Percentiles rank a stretch among this genome's conserved stretches.
Evolutionary conservation across 2,113 vertebrate species (phyloP).

Genomic region (Anolis sagrei): DNA sequence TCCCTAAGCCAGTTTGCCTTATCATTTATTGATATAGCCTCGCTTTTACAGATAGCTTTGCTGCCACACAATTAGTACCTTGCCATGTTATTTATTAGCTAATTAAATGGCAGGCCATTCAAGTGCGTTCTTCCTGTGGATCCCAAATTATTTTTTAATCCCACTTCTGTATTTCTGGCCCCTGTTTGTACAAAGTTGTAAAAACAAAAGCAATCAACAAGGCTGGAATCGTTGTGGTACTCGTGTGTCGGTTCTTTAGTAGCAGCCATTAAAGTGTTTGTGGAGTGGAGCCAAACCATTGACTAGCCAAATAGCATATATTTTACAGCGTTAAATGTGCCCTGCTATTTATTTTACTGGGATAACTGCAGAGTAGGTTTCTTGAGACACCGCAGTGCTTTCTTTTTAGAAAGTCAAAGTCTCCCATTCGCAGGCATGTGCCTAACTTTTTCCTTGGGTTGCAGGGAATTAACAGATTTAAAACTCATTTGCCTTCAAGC

Average conservation of each 20-base stretch:
- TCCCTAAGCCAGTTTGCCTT: slow-evolving; percentile 25
- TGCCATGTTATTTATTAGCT: slow-evolving; percentile 64
- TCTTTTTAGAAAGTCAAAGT: slow-evolving; percentile 51
- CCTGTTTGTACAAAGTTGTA: slow-evolving; percentile 38
- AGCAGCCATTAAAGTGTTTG: slow-evolving; percentile 51
- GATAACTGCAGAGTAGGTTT: slow-evolving; percentile 49
- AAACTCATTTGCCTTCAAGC: slow-evolving; percentile 43
- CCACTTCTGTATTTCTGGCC: slow-evolving; percentile 53
- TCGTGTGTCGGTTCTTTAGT: slow-evolving; percentile 45
- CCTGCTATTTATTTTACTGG: slow-evolving; percentile 48
- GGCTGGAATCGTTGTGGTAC: slow-evolving; percentile 35
- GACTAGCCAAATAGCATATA: slow-evolving; percentile 40
- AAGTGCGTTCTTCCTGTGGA: slow-evolving; percentile 55
- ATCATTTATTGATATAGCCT: slow-evolving; percentile 56
- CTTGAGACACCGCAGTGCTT: slow-evolving; percentile 38
- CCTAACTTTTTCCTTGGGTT: slow-evolving; percentile 27
- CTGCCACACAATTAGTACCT: slow-evolving; percentile 48
- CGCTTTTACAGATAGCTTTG: slow-evolving; percentile 30
- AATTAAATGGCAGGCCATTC: slow-evolving; percentile 63
- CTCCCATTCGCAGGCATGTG: slow-evolving; percentile 34
- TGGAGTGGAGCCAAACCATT: slow-evolving; percentile 64
- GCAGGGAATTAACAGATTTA: slow-evolving; percentile 48
- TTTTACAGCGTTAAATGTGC: slow-evolving; percentile 51
- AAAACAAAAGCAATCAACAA: slow-evolving; percentile 56
- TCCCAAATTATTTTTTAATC: slow-evolving; percentile 59